Evolutionary conservation across 2,888 invertebrate species (phyloP).

Genomic region (Escarpia spicata): DNA sequence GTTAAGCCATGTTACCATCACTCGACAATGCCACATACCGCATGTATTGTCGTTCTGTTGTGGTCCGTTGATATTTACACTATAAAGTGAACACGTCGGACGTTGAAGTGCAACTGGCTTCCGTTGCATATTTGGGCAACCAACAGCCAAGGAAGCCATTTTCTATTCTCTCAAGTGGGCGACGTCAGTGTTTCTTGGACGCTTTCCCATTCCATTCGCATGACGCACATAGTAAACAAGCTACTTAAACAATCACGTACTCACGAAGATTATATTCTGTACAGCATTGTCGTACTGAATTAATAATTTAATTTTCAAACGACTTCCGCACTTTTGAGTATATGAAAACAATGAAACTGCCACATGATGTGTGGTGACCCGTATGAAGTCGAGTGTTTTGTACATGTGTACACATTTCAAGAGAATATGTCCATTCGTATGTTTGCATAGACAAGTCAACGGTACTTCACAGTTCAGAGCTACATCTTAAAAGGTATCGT

Average conservation of each 20-base stretch:
- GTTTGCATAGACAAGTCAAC: not conserved
- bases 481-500: not conserved
- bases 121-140: constrained; percentile 1
- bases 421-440: not conserved
- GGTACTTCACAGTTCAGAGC: not conserved
- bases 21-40: not conserved
- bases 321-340: not conserved
- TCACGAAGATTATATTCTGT: not conserved
- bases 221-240: not conserved
- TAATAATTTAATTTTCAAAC: not conserved
- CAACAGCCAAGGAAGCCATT: not conserved
- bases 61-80: not conserved
- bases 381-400: not conserved
- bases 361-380: not conserved
- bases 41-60: not conserved
- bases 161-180: constrained; percentile 9
- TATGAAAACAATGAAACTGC: not conserved
- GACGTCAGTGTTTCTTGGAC: not conserved
- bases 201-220: not conserved
- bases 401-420: not conserved
- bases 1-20: not conserved
- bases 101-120: not conserved
- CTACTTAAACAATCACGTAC: too few relatives aligned
- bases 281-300: not conserved
- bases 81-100: constrained; percentile 3